Evolutionary conservation across 2,113 vertebrate species (phyloP).

Genomic region (Pseudois nayaur): DNA sequence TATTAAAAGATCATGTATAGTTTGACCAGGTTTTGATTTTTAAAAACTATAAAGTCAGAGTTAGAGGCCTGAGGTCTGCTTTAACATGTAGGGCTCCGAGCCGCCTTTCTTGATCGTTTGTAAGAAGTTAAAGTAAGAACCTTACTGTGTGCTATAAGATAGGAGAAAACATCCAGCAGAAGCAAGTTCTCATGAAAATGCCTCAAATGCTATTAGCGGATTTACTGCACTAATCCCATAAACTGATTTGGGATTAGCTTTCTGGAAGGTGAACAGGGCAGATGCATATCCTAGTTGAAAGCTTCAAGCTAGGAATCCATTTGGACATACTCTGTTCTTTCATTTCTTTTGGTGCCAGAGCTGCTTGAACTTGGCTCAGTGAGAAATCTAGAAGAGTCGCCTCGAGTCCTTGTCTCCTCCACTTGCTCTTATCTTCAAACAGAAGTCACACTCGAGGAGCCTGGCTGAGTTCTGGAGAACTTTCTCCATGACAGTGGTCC

Average conservation of each 20-base stretch:
- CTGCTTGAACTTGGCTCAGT: neutral
- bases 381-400: neutral
- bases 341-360: neutral
- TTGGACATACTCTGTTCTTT: conserved; percentile 29
- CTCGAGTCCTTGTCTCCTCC: neutral
- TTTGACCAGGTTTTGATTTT: neutral
- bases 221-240: conserved; percentile 53
- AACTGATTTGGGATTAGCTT: conserved; percentile 60
- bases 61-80: neutral
- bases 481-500: neutral
- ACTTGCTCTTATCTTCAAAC: neutral
- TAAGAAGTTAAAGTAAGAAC: conserved; percentile 4
- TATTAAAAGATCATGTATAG: neutral
- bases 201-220: conserved; percentile 43
- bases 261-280: conserved; percentile 51
- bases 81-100: neutral
- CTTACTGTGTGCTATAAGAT: neutral
- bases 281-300: conserved; percentile 48
- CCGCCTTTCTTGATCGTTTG: neutral
- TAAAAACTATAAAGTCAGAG: neutral
- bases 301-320: conserved; percentile 29
- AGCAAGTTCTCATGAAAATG: conserved; percentile 51
- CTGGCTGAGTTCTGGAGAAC: neutral
- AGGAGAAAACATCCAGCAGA: neutral
- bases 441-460: neutral